Base-by-base conservation (phyloP, 2,888 invertebrate species). In the Xanthorhoe designata region DNA sequence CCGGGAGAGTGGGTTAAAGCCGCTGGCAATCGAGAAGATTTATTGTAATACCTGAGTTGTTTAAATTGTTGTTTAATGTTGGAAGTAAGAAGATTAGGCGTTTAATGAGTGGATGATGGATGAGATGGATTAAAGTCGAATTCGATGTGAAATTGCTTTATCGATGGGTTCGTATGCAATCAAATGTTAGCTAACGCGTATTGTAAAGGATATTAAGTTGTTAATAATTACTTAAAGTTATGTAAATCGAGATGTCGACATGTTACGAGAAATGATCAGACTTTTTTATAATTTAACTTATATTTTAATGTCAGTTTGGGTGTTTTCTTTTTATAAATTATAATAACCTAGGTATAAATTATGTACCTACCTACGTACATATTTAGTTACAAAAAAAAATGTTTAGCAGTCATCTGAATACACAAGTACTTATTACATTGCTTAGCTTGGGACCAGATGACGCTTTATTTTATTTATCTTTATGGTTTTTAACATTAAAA, bases 11-110 rank as follows among this genome's bases (percentile, higher is more conserved):
- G 79, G 82, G 80, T 83, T 81, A 76, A 69, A 75, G 60, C 79
- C 83, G 76, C 73, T 75, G 84, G 87, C 85, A 81, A 84, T 87
- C 83, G 75, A 63, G 84, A 85, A 90, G 91, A 91, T 91, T 91
- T 87, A 88, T 87, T 87, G 84, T 90, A 82, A 87, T 89, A 89
- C 90, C 91, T 89, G 90, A 79, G 84, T 83, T 83, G 83, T 86
- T 84, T 84, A 86, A 87, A 90, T 82, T 87, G 88, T 87, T 89
- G 88, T 88, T 90, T 88, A 89, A 89, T 88, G 85, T 83, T 79
- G 74, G 78, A 80, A 82, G 79, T 80, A 82, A 82, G 79, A 82
- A 82, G 87, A 89, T 89, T 89, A 88, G 49, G 71, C 71, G 62
- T 70, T 75, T 76, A 77, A 77, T 80, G 78, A 76, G 61, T 59